A percentile compares a stretch with the other conserved stretches of the same genome.
Conservation (phyloP, 2,113 vertebrate genomes). For the Lasiurus cinereus region DNA sequence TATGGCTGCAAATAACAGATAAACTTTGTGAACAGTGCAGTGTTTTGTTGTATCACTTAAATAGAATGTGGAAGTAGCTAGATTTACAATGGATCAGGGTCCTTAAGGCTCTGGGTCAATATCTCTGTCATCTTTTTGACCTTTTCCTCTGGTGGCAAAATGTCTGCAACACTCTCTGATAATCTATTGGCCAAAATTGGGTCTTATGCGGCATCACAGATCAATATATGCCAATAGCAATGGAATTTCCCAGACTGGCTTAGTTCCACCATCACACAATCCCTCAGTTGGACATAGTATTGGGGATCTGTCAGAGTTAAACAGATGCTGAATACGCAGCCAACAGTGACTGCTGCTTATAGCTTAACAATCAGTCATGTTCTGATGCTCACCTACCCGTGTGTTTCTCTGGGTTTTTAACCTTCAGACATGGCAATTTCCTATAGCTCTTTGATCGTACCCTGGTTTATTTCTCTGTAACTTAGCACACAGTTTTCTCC, state of each 20-base stretch:
- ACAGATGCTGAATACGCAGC: neutral
- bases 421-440: neutral
- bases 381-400: neutral
- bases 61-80: neutral
- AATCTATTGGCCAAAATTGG: neutral
- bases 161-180: neutral
- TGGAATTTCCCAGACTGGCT: slow-evolving; percentile 30
- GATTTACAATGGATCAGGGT: neutral
- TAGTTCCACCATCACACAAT: neutral
- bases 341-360: neutral
- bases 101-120: neutral
- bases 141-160: neutral
- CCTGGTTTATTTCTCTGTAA: neutral
- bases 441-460: neutral
- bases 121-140: neutral
- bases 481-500: neutral
- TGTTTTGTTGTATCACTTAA: neutral
- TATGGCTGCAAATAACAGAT: neutral
- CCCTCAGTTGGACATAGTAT: neutral
- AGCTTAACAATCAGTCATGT: neutral
- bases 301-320: neutral
- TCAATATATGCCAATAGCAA: slow-evolving; percentile 24
- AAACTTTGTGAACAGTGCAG: neutral
- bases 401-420: neutral
- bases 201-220: slow-evolving; percentile 5